phyloP scores from a whole-genome alignment of 2,888 invertebrate species.

The Drosophila pseudotakahashii region DNA sequence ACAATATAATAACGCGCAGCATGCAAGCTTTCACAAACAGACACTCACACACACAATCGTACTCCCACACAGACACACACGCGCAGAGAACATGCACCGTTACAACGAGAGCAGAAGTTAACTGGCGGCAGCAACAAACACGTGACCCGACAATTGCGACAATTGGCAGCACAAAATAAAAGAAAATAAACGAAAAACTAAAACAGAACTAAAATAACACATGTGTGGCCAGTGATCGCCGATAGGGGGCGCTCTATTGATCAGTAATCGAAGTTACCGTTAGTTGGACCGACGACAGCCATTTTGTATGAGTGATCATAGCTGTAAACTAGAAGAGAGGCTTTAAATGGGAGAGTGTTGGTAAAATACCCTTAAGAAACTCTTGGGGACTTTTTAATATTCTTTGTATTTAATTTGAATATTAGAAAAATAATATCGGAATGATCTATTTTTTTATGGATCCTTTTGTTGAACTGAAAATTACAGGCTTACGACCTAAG shows the following conservation, averaged over 20 bases:
- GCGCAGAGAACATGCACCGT: slow-evolving; percentile 65
- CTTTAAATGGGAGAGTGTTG: no score
- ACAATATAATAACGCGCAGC: slow-evolving; percentile 69
- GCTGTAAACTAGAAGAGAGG: no score
- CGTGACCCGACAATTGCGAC: slow-evolving; percentile 78
- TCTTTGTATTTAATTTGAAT: no score
- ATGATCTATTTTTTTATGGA: no score
- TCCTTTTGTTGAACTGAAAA: no score
- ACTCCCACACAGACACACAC: slow-evolving; percentile 8
- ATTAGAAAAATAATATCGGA: no score
- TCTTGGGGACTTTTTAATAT: no score
- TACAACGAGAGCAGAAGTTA: slow-evolving; percentile 79
- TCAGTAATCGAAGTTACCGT: slow-evolving; percentile 26
- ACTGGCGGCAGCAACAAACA: slow-evolving; percentile 73
- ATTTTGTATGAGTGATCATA: slow-evolving; percentile 34
- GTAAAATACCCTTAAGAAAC: no score
- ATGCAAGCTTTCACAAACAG: slow-evolving; percentile 71
- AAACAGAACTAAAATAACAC: slow-evolving; percentile 47
- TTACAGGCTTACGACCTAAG: no score
- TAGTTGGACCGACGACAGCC: slow-evolving; percentile 51
- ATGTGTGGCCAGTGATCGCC: slow-evolving; percentile 38
- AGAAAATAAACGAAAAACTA: slow-evolving; percentile 34
- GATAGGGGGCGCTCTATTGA: slow-evolving; percentile 9
- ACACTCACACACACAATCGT: slow-evolving; percentile 33
- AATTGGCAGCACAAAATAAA: slow-evolving; percentile 62